Base-by-base conservation (phyloP, 2,888 invertebrate genomes). In the Athalia rosae region DNA sequence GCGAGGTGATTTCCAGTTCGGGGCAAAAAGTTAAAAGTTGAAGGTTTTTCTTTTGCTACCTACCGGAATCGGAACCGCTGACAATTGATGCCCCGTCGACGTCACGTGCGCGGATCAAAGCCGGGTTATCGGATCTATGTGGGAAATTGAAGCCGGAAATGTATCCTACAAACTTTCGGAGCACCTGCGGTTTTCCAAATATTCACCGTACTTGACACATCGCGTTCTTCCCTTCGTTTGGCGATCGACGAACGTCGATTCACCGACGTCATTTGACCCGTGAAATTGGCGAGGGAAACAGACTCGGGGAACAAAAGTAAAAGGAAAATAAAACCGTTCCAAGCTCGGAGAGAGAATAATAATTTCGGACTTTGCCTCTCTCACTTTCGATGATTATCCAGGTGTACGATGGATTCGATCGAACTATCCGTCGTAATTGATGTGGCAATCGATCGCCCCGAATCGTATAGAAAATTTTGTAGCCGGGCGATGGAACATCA, bases 81-180 rank as follows among this genome's bases (percentile, higher is more conserved):
- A 28, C 28, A 2, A 28, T 28, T 28, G 0, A 28, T 28, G n/a
- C 28, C 28, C 28, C 28, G 59, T 7, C 28, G 59, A 28, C 28
- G 28, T 61, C 0, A 45, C 7, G n/a, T 7, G n/a, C 28, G 62
- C n/a, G 3, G 45, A 3, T 43, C 6, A 62, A 43, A 6, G 43
- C 41, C 4, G 58, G 28, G 11, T 61, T 61, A 61, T 61, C 15
- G 61, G 61, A 61, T 61, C 61, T 61, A 61, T 61, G 7, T n/a
- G n/a, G 41, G 45, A 41, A 62, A 43, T 43, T n/a, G 41, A 43
- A n/a, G n/a, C 43, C n/a, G 11, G n/a, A 43, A 62, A 6, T n/a
- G 62, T 62, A 45, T n/a, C 43, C n/a, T 45, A 43, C 45, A n/a
- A 45, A 62, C 43, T 43, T 41, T 62, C 62, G 41, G 6, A 62